A percentile compares a stretch with the other conserved stretches of the same genome.
phyloP scores from a whole-genome alignment of 2,797 vertebrate species.

The Sylvia borin region DNA sequence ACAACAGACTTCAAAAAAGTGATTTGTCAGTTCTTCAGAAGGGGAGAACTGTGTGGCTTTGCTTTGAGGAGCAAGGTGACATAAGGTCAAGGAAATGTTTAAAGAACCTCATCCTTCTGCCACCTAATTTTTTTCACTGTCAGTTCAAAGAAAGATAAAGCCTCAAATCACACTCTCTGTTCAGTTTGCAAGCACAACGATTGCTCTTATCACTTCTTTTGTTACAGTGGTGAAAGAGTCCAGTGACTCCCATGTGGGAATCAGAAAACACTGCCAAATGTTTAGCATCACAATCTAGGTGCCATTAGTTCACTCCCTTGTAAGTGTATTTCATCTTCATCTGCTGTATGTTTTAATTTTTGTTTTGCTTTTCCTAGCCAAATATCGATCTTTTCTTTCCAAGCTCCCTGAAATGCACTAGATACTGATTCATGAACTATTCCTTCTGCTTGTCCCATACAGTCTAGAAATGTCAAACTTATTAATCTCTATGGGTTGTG shows the following conservation, averaged over 20 bases:
- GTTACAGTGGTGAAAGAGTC: not conserved
- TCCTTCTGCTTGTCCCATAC: not conserved
- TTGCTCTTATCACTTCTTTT: not conserved
- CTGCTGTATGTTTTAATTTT: not conserved
- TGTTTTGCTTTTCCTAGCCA: not conserved
- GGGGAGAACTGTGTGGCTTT: not conserved
- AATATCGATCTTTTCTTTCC: not conserved
- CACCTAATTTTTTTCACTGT: not conserved
- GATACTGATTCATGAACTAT: not conserved
- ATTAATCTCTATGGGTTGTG: not conserved
- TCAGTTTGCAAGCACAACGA: not conserved
- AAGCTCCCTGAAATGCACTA: not conserved
- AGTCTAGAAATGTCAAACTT: not conserved
- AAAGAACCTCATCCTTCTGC: not conserved
- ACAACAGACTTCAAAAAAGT: not conserved
- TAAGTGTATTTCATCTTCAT: not conserved
- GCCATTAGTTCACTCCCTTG: not conserved
- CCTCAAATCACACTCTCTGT: not conserved
- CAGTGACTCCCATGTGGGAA: not conserved
- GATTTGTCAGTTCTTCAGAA: not conserved
- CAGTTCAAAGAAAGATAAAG: not conserved
- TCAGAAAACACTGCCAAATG: slow-evolving; percentile 33
- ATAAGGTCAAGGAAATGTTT: not conserved
- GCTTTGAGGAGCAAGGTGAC: not conserved
- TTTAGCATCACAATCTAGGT: not conserved